Evolutionary conservation across 2,888 invertebrate species (phyloP).

Genomic region (Phanerotoma sp.): DNA sequence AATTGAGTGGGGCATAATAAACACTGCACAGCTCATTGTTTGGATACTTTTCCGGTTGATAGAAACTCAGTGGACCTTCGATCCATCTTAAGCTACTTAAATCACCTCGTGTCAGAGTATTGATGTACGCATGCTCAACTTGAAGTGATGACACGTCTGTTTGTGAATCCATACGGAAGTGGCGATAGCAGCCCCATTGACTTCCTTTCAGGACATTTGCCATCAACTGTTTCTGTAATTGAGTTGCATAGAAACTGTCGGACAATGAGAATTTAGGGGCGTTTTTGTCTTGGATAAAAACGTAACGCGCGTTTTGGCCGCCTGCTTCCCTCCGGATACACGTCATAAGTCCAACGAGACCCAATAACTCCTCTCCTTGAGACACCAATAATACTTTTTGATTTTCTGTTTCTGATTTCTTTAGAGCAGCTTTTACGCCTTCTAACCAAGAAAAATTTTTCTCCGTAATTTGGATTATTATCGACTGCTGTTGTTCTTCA

Average conservation of each 20-base stretch:
- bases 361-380: conserved; percentile 64
- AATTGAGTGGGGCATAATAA: conserved; percentile 93
- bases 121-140: conserved; percentile 93
- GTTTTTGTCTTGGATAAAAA: conserved; percentile 69
- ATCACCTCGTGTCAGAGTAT: conserved; percentile 90
- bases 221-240: conserved; percentile 75
- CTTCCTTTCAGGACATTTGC: conserved; percentile 82
- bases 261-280: conserved; percentile 64
- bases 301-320: conserved; percentile 73
- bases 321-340: conserved; percentile 89
- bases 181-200: conserved; percentile 86
- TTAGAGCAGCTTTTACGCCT: conserved; percentile 72
- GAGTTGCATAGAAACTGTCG: conserved; percentile 64
- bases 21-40: conserved; percentile 77
- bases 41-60: conserved; percentile 58
- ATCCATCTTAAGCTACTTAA: conserved; percentile 92
- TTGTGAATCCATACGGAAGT: conserved; percentile 68
- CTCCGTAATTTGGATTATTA: conserved; percentile 70
- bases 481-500: conserved; percentile 52
- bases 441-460: conserved; percentile 80
- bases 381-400: conserved; percentile 70
- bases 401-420: conserved; percentile 64
- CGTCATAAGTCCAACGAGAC: conserved; percentile 85
- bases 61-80: conserved; percentile 76
- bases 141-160: conserved; percentile 57